Evolutionary conservation across 2,113 vertebrate species (phyloP), one percentile per base, ranked within the genome.

Genomic region (Alethe castanea): DNA sequence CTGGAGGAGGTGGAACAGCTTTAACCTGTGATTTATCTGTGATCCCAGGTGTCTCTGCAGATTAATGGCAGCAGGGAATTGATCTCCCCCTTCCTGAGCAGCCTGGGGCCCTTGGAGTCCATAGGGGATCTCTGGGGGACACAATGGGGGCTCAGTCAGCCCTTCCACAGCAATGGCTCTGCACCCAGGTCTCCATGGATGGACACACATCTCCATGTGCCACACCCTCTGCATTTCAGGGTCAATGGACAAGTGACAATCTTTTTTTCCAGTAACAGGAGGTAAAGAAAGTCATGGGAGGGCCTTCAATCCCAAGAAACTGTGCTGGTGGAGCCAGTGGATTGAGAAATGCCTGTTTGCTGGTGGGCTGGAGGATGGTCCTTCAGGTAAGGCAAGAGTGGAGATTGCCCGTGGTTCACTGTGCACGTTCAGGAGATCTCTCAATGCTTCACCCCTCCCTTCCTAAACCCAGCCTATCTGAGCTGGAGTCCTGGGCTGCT

Each of bases 271-370:
- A 18, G 40, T 11, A 29, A 26, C 61, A 53, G 52, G 23, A 62
- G 48, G 38, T 81, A 65, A 78, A 40, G 38, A n/a, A 25, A 52
- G 35, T 2, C 18, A 6, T 2, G 28, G 61, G 35, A 67, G 38
- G 33, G 42, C 11, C 42, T 66, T 33, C 16, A 65, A 0, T 14
- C 33, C 65, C 56, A 19, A 70, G 12, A 19, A 19, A 7, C 5
- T 0, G 0, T 0, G 0, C 6, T 69, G 80, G 22, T 66, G 50
- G 22, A 78, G 45, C 28, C 0, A 1, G 15, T 20, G 48, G 35
- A 25, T 4, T 18, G 76, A 60, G 64, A 20, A 31, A 4, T 13
- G 18, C 29, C n/a, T 0, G 0, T 62, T 44, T 38, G 11, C 82
- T 52, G 52, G 12, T 0, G 6, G 65, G 65, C 40, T 33, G 59